These are phyloP conservation scores for Agonopterix alstromeriana DNA, from an alignment of 2,888 invertebrate genomes.

Conservation along the genomic window DNA sequence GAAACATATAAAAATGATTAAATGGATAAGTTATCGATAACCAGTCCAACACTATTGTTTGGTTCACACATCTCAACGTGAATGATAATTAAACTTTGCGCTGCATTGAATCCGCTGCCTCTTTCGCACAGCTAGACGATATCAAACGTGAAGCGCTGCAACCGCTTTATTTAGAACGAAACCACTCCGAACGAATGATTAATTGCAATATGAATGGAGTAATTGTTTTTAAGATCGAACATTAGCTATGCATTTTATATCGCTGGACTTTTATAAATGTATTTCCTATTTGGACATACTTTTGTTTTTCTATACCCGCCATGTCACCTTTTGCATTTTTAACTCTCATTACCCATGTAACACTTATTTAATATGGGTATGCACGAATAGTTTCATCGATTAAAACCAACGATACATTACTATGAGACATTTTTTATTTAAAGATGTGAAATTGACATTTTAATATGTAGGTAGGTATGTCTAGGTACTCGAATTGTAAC, in stretches of 20 bases:
- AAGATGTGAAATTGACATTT: too few relatives aligned
- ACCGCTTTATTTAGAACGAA: constrained; percentile 1
- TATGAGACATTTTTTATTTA: too few relatives aligned
- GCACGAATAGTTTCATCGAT: neutral
- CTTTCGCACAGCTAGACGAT: constrained; percentile 11
- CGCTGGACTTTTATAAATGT: constrained; percentile 11
- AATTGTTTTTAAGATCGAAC: constrained; percentile 21
- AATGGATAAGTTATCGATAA: constrained; percentile 12
- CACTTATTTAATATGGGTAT: neutral
- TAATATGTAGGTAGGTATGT: neutral
- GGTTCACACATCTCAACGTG: constrained; percentile 46
- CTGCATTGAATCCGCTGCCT: constrained; percentile 29
- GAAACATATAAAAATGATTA: neutral
- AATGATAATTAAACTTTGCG: constrained; percentile 60
- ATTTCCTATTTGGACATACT: constrained; percentile 14
- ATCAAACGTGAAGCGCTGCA: neutral
- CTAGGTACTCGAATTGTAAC: too few relatives aligned
- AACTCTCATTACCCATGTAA: neutral
- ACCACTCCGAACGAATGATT: constrained; percentile 14
- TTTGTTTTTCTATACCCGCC: constrained; percentile 9
- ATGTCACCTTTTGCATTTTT: neutral
- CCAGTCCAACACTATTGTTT: constrained; percentile 14
- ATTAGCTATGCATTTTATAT: constrained; percentile 11
- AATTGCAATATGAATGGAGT: constrained; percentile 22
- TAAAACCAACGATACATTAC: neutral